phyloP scores from a whole-genome alignment of 2,888 invertebrate genomes.

The Lingula anatina region DNA sequence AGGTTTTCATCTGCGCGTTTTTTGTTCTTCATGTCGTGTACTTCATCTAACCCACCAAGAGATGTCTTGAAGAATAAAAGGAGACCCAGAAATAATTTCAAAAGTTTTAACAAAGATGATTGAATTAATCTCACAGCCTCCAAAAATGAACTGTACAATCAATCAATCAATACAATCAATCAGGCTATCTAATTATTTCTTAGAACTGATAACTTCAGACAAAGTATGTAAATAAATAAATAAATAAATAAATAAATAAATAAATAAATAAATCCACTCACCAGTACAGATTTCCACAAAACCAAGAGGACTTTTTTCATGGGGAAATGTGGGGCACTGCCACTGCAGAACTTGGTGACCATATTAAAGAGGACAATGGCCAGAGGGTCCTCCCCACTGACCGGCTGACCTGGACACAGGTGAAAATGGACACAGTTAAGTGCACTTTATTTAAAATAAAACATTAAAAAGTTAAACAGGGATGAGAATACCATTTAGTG shows the following conservation, averaged over 20 bases:
- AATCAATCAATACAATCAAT: too few species aligned
- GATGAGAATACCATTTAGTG: too few species aligned
- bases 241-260: too few species aligned
- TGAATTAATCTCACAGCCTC: too few species aligned
- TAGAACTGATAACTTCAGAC: too few species aligned
- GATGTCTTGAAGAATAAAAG: constrained; percentile 54
- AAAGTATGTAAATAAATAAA: too few species aligned
- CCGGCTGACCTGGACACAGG: constrained; percentile 9
- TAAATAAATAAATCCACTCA: constrained; percentile 47
- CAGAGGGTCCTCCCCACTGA: constrained; percentile 68
- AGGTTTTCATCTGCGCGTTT: constrained; percentile 63
- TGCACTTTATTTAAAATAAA: not conserved
- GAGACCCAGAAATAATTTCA: not conserved
- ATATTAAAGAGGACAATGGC: constrained; percentile 87
- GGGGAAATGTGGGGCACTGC: constrained; percentile 93
- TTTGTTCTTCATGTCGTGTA: constrained; percentile 69
- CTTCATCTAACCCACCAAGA: constrained; percentile 82
- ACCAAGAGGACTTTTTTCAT: constrained; percentile 95
- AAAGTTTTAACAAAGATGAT: too few species aligned
- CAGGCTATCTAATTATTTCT: too few species aligned
- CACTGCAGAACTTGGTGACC: constrained; percentile 95
- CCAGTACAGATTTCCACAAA: constrained; percentile 90
- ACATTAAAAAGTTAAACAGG: too few species aligned
- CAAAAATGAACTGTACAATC: too few species aligned
- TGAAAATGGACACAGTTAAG: too few species aligned